Base-by-base conservation (phyloP, 2,888 invertebrate species). In the Ophion slaviceki region DNA sequence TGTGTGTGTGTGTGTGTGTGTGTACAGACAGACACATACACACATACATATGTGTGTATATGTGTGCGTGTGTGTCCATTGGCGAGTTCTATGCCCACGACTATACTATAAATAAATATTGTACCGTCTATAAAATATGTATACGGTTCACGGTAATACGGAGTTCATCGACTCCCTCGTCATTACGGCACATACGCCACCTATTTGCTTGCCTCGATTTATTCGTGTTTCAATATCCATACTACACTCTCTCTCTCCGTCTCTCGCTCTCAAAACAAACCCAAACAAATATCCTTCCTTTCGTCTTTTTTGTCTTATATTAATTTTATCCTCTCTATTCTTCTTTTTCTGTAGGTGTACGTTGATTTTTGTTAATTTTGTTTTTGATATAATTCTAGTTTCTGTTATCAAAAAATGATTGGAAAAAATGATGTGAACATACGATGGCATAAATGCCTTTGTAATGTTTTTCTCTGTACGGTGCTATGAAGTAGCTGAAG, bases 81-180 rank as follows among this genome's bases (percentile, higher is more conserved):
- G 17, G 53, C 53, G 53, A 53, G 53, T 53, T 36, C 32, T 67
- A 67, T 67, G 36, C 32, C 32, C 36, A 67, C 36, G 36, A 68
- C 40, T 68, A 40, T 53, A 53, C 53, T 53, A 53, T 53, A 53
- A 53, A 53, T 66, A 66, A 36, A 40, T 75, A 75, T 45, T 24
- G 28, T 47, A 47, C 17, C 28, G n/a, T 57, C 53, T 61, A 74
- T 74, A 62, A 74, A 74, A 74, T 62, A 74, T 74, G 61, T 45
- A 74, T 62, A 40, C 61, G 20, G 53, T 45, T 47, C 40, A 80
- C 74, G 74, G 61, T 74, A 62, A 74, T 20, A 45, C 14, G 45
- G 78, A 78, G 82, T 82, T 78, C 82, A 72, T 78, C 72, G 82
- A 82, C 82, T 72, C 72, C 36, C 20, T 67, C 67, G 70, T 45